Base-by-base conservation (phyloP, 1,140 invertebrate species). In the Pogonognathellus flavescens region DNA sequence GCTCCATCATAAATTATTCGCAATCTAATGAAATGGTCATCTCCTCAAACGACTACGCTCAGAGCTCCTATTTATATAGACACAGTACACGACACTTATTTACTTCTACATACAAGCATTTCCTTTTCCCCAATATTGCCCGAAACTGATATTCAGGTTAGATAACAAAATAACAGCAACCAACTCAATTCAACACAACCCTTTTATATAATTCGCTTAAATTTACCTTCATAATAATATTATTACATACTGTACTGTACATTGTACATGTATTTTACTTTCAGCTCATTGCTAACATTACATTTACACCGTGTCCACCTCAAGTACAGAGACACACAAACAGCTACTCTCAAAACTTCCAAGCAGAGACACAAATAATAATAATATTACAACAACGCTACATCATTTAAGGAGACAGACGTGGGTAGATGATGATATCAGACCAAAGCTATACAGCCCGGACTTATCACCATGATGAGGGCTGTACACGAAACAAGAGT, bases 1-100 rank as follows among this genome's bases (percentile, higher is more conserved):
- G 52, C 80, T 81, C 20, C 82, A 25, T 83, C 57, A 83, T 83
- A 50, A 83, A 83, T 83, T 83, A 83, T 83, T 83, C 59, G 55
- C 50, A 83, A 62, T 25, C 57, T 50, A 83, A 83, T 83, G 82
- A 83, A 83, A 83, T 83, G 82, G 82, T 83, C 82, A 83, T 83
- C 82, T 83, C 82, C 82, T 83, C 82, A 83, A 83, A 83, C 31
- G 1, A 41, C 31, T 83, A 83, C 60, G 81, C 81, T 20, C 49
- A 83, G 53, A 49, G n/a, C n/a, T 41, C 31, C 31, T 3, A 41
- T 41, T 1, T 41, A 41, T 41, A 41, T 41, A 41, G 31, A 41
- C 31, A 41, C 31, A 41, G 31, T 41, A 41, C 31, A 41, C 31
- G 31, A 41, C 31, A 41, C 31, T 41, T 41, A 41, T 3, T 41